Conservation (phyloP, 2,888 invertebrate species). For the Nymphalis polychloros region DNA sequence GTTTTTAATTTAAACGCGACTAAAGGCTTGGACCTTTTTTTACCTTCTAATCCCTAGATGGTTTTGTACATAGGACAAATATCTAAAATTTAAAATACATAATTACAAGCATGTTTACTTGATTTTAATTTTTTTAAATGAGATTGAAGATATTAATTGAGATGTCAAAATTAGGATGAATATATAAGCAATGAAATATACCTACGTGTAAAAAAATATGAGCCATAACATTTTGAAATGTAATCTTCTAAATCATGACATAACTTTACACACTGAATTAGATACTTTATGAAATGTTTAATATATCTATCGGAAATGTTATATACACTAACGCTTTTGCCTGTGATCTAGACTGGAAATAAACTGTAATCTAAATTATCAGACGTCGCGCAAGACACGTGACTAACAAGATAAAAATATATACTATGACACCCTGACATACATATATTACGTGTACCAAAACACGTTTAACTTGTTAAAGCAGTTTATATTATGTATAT, state of each 20-base stretch:
- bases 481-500: constrained; percentile 1
- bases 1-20: not conserved
- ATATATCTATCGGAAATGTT: not conserved
- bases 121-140: too few relatives aligned
- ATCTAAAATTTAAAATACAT: too few relatives aligned
- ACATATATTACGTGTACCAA: constrained; percentile 25
- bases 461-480: constrained; percentile 4
- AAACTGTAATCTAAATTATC: constrained; percentile 18
- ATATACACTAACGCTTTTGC: not conserved
- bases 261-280: too few relatives aligned
- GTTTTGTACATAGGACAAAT: not conserved
- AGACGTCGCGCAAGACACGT: constrained; percentile 28
- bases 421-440: constrained; percentile 29
- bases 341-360: constrained; percentile 2
- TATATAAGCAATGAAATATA: too few relatives aligned
- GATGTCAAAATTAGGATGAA: too few relatives aligned
- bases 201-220: too few relatives aligned
- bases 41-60: too few relatives aligned
- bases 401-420: constrained; percentile 33
- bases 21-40: not conserved
- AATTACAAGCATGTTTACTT: too few relatives aligned
- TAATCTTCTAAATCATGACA: too few relatives aligned
- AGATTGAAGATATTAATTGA: too few relatives aligned
- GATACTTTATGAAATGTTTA: too few relatives aligned
- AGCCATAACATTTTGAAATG: too few relatives aligned